phyloP scores from a whole-genome alignment of 2,888 invertebrate genomes.

The Furcula furcula region DNA sequence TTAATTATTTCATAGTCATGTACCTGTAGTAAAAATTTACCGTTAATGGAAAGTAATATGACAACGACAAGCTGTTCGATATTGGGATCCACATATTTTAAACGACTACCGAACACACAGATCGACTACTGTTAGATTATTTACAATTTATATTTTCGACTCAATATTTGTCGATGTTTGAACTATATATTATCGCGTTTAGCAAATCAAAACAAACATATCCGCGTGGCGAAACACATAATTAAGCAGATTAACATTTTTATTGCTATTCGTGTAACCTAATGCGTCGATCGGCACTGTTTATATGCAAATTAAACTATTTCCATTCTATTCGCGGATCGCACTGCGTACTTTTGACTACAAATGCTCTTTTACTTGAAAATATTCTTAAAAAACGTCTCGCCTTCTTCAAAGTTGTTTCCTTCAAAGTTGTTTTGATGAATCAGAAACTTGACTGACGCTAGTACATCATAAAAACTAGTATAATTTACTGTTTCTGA shows the following conservation, averaged over 20 bases:
- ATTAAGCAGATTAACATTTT: slow-evolving; percentile 34
- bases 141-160: background rate
- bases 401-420: too few species aligned
- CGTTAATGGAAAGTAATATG: slow-evolving; percentile 75
- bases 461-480: background rate
- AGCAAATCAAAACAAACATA: slow-evolving; percentile 33
- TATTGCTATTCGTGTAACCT: slow-evolving; percentile 26
- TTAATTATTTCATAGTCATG: slow-evolving; percentile 76
- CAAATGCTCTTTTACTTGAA: slow-evolving; percentile 2
- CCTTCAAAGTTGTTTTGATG: background rate
- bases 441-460: background rate
- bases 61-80: slow-evolving; percentile 44
- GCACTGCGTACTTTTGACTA: slow-evolving; percentile 20
- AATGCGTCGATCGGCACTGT: slow-evolving; percentile 29
- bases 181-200: background rate
- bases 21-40: slow-evolving; percentile 65
- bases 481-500: slow-evolving; percentile 11
- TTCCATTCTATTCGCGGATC: slow-evolving; percentile 32
- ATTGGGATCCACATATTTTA: slow-evolving; percentile 32
- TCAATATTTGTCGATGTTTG: background rate
- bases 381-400: too few species aligned
- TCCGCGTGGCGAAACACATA: slow-evolving; percentile 23
- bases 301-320: slow-evolving; percentile 40
- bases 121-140: slow-evolving; percentile 3
- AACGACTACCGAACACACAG: slow-evolving; percentile 5